These are phyloP conservation scores for Lissonota sp. DNA, from an alignment of 2,888 invertebrate genomes.

Conservation along the genomic window DNA sequence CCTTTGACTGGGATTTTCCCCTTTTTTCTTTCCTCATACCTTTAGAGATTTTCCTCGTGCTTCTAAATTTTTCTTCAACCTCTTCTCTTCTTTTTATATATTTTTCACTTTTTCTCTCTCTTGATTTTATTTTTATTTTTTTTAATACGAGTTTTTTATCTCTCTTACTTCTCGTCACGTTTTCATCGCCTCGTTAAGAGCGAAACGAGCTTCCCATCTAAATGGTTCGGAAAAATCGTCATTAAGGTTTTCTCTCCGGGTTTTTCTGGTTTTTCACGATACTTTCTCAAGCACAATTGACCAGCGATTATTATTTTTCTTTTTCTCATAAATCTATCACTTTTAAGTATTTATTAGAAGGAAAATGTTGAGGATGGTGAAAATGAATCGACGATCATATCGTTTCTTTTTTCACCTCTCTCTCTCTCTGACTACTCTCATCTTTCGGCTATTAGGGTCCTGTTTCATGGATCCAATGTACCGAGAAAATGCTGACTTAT, in stretches of 20 bases:
- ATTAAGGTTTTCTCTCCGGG: constrained; percentile 5
- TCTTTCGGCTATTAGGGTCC: constrained; percentile 11
- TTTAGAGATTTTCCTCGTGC: not conserved
- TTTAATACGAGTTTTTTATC: not conserved
- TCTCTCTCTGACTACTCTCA: not conserved
- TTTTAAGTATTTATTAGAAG: no score
- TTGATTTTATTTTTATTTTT: not conserved
- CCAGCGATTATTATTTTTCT: no score
- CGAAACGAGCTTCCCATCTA: constrained; percentile 1
- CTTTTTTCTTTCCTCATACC: no score
- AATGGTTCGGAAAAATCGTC: constrained; percentile 29
- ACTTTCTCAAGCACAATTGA: no score
- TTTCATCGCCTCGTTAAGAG: constrained; percentile 29
- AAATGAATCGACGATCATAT: no score
- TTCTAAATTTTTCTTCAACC: not conserved
- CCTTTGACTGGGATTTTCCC: not conserved
- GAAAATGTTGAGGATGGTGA: no score
- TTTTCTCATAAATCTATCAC: no score
- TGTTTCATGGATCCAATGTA: constrained; percentile 8
- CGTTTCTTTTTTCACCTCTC: no score
- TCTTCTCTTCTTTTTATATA: not conserved
- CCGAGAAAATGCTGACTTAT: not conserved
- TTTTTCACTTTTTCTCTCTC: not conserved
- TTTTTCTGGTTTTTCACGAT: not conserved
- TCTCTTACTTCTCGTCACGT: constrained; percentile 1